Evolutionary conservation across 2,797 vertebrate genomes (phyloP), one percentile per base, ranked within the genome.

Genomic region (Ataeniobius toweri): DNA sequence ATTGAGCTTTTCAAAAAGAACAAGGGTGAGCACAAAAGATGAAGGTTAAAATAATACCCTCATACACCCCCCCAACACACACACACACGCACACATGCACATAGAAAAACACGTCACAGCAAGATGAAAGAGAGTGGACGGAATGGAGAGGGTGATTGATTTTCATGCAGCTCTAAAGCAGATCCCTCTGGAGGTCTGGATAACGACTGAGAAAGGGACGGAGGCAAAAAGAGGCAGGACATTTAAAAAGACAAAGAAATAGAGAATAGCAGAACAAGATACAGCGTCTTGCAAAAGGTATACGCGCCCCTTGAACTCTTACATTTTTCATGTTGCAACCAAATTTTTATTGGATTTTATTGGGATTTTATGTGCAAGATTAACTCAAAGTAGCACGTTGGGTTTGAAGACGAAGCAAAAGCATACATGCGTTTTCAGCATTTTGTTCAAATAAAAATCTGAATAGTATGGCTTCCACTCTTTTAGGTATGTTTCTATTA

Each of bases 81-180:
- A n/a, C 51, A 63, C 10, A 61, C 39, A 58, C 41, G 67, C 79
- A 44, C 9, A 70, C 10, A 61, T 36, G 67, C 59, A 82, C 74
- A 78, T 3, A 84, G 79, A 91, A 83, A 93, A 77, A 84, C 71
- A 80, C 51, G 74, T 89, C 85, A 83, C 48, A 20, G 79, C 80
- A 81, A 90, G 89, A 93, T 91, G 86, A 92, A 91, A 91, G 86
- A 74, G 83, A 77, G 84, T 80, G 82, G 85, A 91, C 58, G 73
- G 85, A 88, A 90, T 74, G 74, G 71, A 85, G 83, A 77, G 89
- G 89, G 87, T 89, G 94, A 94, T 94, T 94, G 94, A 95, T 95
- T 95, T 95, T 91, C 92, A 93, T 90, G 92, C 89, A 74, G 84
- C 86, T 91, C 89, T 88, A 88, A 92, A 92, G 90, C 71, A 50